Base-by-base conservation (phyloP, 2,888 invertebrate species). In the Nemurella pictetii region DNA sequence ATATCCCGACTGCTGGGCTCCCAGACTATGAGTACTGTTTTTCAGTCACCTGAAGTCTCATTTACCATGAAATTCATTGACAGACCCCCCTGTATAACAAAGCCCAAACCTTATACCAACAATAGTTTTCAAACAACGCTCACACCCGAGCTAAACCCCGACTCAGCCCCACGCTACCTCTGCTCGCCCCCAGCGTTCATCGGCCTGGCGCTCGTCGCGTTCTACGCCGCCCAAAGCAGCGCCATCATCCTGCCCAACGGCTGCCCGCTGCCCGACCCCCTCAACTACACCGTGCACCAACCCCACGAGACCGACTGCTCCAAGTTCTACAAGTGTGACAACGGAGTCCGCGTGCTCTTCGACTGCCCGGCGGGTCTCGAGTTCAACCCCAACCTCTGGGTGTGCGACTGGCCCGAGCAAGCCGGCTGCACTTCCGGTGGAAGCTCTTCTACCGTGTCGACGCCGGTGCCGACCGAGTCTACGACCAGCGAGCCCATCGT, bases 341-440 rank as follows among this genome's bases (percentile, higher is more conserved):
- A 80, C 75, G 85, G 85, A 30, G 30, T 28, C 15, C n/a, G 29
- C 0, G 36, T 77, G 27, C 15, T 84, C 0, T 25, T 84, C 35
- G 36, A 30, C 27, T 85, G 85, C 77, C 85, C 85, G 20, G n/a
- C 55, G 9, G 83, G 83, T 7, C 77, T 85, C 27, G 15, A 85
- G 4, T 85, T 85, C 30, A 85, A 84, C 28, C 80, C 85, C 9
- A 26, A n/a, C 35, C 55, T 80, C 25, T 26, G 32, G 25, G 85
- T 55, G n/a, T 85, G 85, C 32, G 85, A 85, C 72, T 80, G 77
- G 30, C 85, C 83, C 36, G n/a, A 75, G n/a, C 73, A 75, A 25
- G 85, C 77, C 27, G 75, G 28, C 25, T 85, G 85, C 82, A 35
- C 30, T 74, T 32, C 55, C n/a, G n/a, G n/a, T n/a, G n/a, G n/a